Percentiles rank a stretch among this genome's conserved stretches.
Evolutionary conservation across 2,888 invertebrate genomes (phyloP).

Genomic region (Quadriops clusia): DNA sequence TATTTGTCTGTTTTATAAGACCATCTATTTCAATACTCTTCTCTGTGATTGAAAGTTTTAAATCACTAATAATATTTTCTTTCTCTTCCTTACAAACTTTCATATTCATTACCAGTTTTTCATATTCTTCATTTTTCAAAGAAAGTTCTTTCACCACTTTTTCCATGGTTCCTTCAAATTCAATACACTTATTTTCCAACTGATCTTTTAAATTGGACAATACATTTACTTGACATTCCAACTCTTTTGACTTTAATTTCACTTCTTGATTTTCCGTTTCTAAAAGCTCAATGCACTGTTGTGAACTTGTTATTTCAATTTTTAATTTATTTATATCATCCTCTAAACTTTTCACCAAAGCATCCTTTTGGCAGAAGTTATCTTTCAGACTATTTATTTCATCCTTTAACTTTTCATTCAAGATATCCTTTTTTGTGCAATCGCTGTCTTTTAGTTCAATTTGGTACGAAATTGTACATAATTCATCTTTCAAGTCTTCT

Average conservation of each 20-base stretch:
- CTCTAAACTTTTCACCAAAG: slow-evolving; percentile 5
- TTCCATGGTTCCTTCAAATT: slow-evolving; percentile 15
- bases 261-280: slow-evolving; percentile 11
- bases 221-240: slow-evolving; percentile 15
- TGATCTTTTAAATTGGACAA: slow-evolving; percentile 12
- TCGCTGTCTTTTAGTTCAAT: slow-evolving; percentile 10
- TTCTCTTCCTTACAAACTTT: slow-evolving; percentile 9
- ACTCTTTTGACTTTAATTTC: slow-evolving; percentile 14
- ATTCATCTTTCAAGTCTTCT: slow-evolving; percentile 9
- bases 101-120: slow-evolving; percentile 9
- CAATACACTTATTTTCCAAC: slow-evolving; percentile 12
- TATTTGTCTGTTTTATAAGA: slow-evolving; percentile 11
- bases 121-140: slow-evolving; percentile 15
- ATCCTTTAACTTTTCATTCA: not conserved
- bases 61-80: slow-evolving; percentile 9
- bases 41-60: slow-evolving; percentile 11
- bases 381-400: not conserved
- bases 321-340: slow-evolving; percentile 9
- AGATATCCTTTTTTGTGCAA: slow-evolving; percentile 10
- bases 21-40: slow-evolving; percentile 14
- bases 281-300: slow-evolving; percentile 11
- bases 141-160: slow-evolving; percentile 13
- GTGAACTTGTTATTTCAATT: slow-evolving; percentile 6
- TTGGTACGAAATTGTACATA: slow-evolving; percentile 7
- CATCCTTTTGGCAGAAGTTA: not conserved